These are phyloP conservation scores for Pelagia noctiluca DNA, from an alignment of 30 jellyfish, hydroid and myxozoan species.

Conservation along the genomic window DNA sequence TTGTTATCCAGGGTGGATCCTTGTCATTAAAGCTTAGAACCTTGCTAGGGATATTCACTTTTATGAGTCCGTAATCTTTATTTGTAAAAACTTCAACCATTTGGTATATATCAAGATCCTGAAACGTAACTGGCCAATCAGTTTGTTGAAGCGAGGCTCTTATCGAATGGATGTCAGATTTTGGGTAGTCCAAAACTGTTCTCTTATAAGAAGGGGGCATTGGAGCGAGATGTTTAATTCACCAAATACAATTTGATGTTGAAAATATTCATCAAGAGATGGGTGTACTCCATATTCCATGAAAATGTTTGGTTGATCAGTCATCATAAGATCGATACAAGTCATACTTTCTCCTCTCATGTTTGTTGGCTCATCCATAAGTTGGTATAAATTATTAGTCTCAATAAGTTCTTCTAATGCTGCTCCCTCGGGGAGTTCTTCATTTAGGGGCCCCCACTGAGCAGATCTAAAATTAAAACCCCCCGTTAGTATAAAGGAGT, in stretches of 20 bases:
- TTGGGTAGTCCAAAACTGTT: constrained; percentile 20
- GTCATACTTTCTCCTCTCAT: no score
- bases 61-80: neutral
- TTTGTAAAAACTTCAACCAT: constrained; percentile 32
- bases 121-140: constrained; percentile 39
- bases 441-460: neutral
- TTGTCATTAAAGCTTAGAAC: neutral
- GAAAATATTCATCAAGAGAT: neutral
- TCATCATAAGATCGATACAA: neutral
- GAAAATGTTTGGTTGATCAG: neutral
- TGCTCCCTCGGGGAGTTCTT: neutral
- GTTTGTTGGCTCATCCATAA: no score
- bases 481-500: neutral
- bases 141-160: constrained; percentile 33
- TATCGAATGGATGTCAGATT: constrained; percentile 30
- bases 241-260: constrained; percentile 24
- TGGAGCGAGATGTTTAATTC: constrained; percentile 12
- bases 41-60: neutral
- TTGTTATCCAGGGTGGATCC: constrained; percentile 36
- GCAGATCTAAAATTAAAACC: neutral
- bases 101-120: constrained; percentile 22
- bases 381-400: neutral
- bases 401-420: neutral
- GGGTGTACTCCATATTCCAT: neutral
- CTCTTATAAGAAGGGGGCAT: constrained; percentile 37